These are phyloP conservation scores for Sebastes fasciatus DNA, from an alignment of 2,113 vertebrate species.

Conservation along the genomic window DNA sequence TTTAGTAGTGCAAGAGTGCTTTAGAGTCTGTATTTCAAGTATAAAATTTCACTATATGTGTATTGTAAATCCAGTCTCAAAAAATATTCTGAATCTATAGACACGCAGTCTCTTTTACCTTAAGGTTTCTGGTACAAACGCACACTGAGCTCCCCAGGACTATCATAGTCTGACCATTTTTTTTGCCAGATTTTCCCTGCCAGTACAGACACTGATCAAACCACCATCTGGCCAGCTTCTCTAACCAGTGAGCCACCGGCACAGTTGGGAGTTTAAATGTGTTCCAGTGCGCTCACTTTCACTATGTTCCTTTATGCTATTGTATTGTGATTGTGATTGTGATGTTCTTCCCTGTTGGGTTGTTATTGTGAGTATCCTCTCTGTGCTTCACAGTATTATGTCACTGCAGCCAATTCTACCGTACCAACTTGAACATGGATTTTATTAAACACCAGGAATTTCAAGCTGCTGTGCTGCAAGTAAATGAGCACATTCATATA, in stretches of 20 bases:
- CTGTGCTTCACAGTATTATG: background rate
- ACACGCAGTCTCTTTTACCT: background rate
- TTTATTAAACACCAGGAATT: background rate
- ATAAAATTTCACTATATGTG: too few species aligned
- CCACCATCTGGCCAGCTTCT: constrained; percentile 40
- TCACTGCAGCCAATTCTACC: background rate
- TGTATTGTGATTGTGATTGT: background rate
- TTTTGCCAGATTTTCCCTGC: background rate
- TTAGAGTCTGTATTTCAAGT: background rate
- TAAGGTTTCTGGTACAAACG: background rate
- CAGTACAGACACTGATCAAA: constrained; percentile 20
- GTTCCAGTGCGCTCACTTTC: constrained; percentile 12
- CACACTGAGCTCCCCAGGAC: background rate
- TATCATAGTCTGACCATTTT: background rate
- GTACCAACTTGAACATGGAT: too few species aligned
- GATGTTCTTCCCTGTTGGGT: background rate
- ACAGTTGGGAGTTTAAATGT: constrained; percentile 5
- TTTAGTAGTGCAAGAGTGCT: background rate
- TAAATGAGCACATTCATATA: background rate
- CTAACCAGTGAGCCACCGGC: background rate
- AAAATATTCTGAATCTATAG: background rate
- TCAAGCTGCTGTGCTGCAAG: background rate
- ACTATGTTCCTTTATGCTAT: background rate
- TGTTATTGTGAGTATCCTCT: background rate
- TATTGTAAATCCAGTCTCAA: background rate